Evolutionary conservation across 2,888 invertebrate species (phyloP).

Genomic region (Drosophila neutralis): DNA sequence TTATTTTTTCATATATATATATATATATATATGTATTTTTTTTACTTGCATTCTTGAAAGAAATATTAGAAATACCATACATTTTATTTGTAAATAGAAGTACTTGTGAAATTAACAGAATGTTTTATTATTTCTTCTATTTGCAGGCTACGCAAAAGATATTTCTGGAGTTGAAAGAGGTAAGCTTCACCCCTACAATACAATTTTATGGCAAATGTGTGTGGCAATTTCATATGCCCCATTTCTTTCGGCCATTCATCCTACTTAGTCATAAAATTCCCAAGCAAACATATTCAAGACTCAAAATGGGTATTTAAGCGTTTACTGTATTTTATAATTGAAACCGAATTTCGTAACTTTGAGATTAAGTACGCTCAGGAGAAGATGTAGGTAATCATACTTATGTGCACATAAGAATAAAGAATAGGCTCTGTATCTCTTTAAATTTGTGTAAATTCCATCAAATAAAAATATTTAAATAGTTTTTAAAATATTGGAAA

Average conservation of each 20-base stretch:
- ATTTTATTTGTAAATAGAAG: constrained; percentile 27
- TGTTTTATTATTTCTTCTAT: constrained; percentile 65
- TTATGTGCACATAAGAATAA: background rate
- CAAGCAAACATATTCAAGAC: constrained; percentile 20
- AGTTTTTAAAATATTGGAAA: background rate
- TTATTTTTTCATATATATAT: background rate
- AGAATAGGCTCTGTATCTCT: background rate
- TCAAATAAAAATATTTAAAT: background rate
- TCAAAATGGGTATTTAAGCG: background rate
- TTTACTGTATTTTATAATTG: background rate
- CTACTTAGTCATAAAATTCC: constrained; percentile 20
- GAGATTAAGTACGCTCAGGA: constrained; percentile 10
- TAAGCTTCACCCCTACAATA: constrained; percentile 61
- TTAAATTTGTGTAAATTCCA: background rate
- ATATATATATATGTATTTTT: background rate
- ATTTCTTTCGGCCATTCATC: background rate
- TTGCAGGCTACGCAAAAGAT: constrained; percentile 87
- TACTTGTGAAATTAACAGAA: constrained; percentile 43
- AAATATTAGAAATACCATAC: constrained; percentile 41
- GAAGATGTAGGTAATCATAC: background rate
- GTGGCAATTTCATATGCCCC: constrained; percentile 7
- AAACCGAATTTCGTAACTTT: constrained; percentile 12
- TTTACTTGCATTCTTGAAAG: constrained; percentile 43
- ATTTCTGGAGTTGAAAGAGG: constrained; percentile 85
- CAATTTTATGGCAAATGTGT: constrained; percentile 20